Evolutionary conservation across 2,888 invertebrate species (phyloP), one percentile per base, ranked within the genome.

Genomic region (Acanthacorydalis orientalis): DNA sequence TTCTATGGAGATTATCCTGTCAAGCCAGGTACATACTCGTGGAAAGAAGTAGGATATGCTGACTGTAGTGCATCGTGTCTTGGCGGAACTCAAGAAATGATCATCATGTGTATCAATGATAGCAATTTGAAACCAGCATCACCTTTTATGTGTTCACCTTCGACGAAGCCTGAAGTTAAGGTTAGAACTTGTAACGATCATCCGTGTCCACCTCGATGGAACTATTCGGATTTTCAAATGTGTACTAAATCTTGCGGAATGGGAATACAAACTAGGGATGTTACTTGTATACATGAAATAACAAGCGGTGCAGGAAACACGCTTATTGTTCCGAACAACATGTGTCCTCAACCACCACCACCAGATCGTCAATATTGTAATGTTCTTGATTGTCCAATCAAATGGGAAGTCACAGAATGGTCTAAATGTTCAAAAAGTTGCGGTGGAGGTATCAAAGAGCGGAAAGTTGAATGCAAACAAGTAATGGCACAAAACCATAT

Each of bases 241-340:
- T 97, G 96, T 67, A 87, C 89, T 15, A 89, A 88, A 63, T 83
- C 87, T 2, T 97, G 96, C 60, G 96, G 96, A 32, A 86, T 93
- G 54, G 96, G 96, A 1, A 83, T 88, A 53, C 90, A 91, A 68
- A 88, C 84, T 0, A 73, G 96, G 50, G 88, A 88, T 63, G 93
- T 93, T 46, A 81, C 78, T 46, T 92, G 92, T 62, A 83, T 89
- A 55, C 87, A 87, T 57, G 72, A 82, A 69, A 87, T 90, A 44
- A 87, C 88, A 0, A 77, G 89, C 44, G 88, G 87, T 1, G 83
- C 85, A 11, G 84, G 83, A 35, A 92, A 90, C 61, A 87, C 90
- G 0, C 83, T 95, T 52, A 81, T 88, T 9, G 87, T 96, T n/a
- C 90, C 93, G 0, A 88, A 87, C 67, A 83, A 82, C 60, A 86